phyloP scores from a whole-genome alignment of 64 coral and sea anemone species.

The Montipora foliosa region DNA sequence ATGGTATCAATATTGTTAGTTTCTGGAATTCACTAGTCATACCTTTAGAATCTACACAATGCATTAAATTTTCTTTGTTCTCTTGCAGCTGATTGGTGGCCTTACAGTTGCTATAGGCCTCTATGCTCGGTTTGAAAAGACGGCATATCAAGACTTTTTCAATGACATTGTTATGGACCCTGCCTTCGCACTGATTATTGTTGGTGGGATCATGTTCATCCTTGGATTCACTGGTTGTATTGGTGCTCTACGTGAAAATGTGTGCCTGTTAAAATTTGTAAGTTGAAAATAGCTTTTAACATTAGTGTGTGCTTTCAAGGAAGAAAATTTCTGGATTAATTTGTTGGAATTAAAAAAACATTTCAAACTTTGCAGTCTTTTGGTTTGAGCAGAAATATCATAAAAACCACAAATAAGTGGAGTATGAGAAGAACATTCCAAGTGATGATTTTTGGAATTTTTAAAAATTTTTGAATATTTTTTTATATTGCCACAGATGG shows the following conservation, averaged over 20 bases:
- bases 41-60: background rate
- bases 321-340: no score
- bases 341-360: no score
- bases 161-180: conserved; percentile 91
- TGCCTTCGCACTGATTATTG: conserved; percentile 93
- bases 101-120: conserved; percentile 85
- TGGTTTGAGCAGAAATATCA: no score
- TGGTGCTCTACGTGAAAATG: conserved; percentile 96
- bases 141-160: conserved; percentile 91
- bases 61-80: background rate
- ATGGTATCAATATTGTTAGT: no score
- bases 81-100: conserved; percentile 88
- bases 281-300: conserved; percentile 32
- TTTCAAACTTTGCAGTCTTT: no score
- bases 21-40: no score
- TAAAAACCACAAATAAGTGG: no score
- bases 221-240: conserved; percentile 98
- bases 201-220: conserved; percentile 94
- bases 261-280: conserved; percentile 98
- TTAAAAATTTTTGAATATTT: no score
- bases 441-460: no score
- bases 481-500: no score
- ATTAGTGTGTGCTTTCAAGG: no score
- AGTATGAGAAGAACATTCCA: no score
- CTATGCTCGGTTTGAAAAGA: conserved; percentile 97